These are phyloP conservation scores for Acleris sparsana DNA, from an alignment of 2,888 invertebrate genomes.

Conservation along the genomic window DNA sequence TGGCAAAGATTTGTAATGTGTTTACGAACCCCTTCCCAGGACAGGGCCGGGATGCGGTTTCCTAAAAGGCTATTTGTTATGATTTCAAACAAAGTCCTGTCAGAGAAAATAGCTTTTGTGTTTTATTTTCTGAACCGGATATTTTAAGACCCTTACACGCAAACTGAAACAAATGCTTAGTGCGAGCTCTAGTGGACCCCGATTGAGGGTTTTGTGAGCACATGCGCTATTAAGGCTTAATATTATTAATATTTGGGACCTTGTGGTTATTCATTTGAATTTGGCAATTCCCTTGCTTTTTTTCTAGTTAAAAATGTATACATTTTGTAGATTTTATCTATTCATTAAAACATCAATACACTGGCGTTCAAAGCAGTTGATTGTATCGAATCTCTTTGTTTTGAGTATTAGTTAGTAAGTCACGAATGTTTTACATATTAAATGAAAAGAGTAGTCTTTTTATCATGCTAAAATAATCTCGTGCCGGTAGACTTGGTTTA, in stretches of 20 bases:
- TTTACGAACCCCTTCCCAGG: conserved; percentile 74
- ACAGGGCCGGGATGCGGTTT: conserved; percentile 78
- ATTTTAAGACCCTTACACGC: conserved; percentile 61
- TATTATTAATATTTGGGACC: conserved; percentile 9
- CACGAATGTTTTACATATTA: no score
- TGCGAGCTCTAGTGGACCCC: conserved; percentile 21
- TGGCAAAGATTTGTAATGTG: conserved; percentile 78
- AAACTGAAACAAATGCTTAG: conserved; percentile 57
- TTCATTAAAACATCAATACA: no score
- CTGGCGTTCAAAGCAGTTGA: no score
- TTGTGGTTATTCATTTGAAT: conserved; percentile 6
- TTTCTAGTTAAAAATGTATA: no score
- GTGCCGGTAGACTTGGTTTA: no score
- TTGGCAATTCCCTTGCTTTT: no score
- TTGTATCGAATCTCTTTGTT: no score
- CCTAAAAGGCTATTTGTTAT: conserved; percentile 81
- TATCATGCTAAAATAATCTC: no score
- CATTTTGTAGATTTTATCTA: no score
- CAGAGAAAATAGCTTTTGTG: conserved; percentile 77
- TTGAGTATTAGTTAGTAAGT: no score
- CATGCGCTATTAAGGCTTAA: conserved; percentile 16
- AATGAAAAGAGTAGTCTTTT: no score
- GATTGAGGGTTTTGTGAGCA: conserved; percentile 24
- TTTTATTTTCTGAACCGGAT: conserved; percentile 73
- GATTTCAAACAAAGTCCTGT: conserved; percentile 80